phyloP scores from a whole-genome alignment of 1,140 invertebrate species.

The Pentalonia nigronervosa region DNA sequence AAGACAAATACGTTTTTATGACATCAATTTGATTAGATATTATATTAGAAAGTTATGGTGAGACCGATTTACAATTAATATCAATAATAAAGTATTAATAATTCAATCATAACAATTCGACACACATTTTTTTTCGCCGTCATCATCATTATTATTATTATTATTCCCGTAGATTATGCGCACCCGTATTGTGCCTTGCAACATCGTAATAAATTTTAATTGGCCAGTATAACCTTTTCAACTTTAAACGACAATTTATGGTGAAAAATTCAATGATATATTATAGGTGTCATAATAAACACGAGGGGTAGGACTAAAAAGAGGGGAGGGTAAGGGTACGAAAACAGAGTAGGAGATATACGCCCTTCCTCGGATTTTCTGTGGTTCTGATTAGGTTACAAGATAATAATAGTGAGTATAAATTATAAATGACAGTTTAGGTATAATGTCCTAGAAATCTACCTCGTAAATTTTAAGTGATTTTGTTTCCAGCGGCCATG shows the following conservation, averaged over 20 bases:
- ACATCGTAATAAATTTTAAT: not conserved
- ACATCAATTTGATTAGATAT: not conserved
- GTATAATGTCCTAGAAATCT: not conserved
- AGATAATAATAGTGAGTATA: slow-evolving; percentile 23
- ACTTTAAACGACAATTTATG: slow-evolving; percentile 6
- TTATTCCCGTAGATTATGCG: not conserved
- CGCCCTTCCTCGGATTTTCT: not conserved
- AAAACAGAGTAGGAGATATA: not conserved
- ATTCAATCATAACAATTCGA: not conserved
- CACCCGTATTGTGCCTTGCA: not conserved
- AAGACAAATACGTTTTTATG: not conserved
- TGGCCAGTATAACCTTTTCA: not conserved
- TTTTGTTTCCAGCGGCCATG: not conserved
- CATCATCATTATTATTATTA: not conserved
- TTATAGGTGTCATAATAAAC: not conserved
- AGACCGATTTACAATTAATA: not conserved
- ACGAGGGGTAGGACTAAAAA: not conserved
- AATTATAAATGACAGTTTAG: slow-evolving; percentile 34
- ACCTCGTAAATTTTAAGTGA: not conserved
- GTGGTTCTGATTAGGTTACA: not conserved
- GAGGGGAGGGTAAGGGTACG: not conserved
- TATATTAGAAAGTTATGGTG: not conserved
- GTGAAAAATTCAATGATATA: slow-evolving; percentile 35
- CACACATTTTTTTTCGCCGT: not conserved
- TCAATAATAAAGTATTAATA: not conserved